These are phyloP conservation scores for Probosciger aterrimus DNA, from an alignment of 2,113 vertebrate species.

Conservation along the genomic window DNA sequence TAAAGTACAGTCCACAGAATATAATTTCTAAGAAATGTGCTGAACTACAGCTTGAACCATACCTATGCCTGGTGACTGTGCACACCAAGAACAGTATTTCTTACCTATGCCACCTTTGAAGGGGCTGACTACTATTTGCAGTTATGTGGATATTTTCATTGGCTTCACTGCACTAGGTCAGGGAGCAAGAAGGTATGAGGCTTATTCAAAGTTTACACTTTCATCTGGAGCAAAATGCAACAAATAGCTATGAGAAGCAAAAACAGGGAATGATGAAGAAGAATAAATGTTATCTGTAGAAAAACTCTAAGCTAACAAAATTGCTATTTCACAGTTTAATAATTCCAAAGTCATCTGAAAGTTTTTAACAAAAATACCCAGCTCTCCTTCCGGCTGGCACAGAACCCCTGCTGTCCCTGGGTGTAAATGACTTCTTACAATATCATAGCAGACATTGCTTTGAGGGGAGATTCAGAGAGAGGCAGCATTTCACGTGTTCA, in stretches of 20 bases:
- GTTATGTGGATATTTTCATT: not conserved
- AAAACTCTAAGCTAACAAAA: not conserved
- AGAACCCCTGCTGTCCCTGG: not conserved
- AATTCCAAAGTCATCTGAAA: constrained; percentile 8
- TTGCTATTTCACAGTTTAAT: constrained; percentile 13
- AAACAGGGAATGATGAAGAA: not conserved
- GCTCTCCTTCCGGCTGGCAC: not conserved
- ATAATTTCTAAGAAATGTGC: not conserved
- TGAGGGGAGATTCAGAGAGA: not conserved
- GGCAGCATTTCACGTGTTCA: not conserved
- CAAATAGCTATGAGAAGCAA: not conserved
- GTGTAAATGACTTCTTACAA: not conserved
- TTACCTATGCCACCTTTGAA: not conserved
- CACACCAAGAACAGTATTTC: not conserved
- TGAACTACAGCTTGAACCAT: not conserved
- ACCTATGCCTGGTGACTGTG: not conserved
- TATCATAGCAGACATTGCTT: not conserved
- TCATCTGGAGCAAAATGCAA: not conserved
- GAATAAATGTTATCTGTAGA: not conserved
- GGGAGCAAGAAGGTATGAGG: not conserved
- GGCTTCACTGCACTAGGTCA: not conserved
- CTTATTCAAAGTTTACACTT: not conserved
- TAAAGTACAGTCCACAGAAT: not conserved
- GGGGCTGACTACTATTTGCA: not conserved
- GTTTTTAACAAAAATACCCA: not conserved